A percentile compares a stretch with the other conserved stretches of the same genome.
phyloP scores from a whole-genome alignment of 2,888 invertebrate genomes.

The Pheosia tremula region DNA sequence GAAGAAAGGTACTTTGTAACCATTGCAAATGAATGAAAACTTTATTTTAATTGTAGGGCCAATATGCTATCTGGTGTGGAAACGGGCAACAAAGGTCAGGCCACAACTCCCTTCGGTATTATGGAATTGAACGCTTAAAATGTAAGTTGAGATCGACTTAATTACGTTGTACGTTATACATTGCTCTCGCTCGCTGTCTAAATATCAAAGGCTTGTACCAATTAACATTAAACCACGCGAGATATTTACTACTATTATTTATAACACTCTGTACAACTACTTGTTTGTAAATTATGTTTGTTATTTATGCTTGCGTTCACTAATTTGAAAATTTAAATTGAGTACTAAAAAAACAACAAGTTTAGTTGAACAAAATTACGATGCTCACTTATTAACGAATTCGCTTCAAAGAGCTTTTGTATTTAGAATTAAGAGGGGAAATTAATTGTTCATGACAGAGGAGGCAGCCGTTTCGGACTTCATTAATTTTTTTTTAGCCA shows the following conservation, averaged over 20 bases:
- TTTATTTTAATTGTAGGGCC: slow-evolving; percentile 4
- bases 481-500: slow-evolving; percentile 67
- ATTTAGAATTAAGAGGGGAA: slow-evolving; percentile 49
- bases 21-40: too few species aligned
- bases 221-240: slow-evolving; percentile 23
- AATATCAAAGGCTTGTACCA: slow-evolving; percentile 22
- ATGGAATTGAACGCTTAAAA: slow-evolving; percentile 28
- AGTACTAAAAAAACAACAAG: slow-evolving; percentile 11
- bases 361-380: slow-evolving; percentile 28
- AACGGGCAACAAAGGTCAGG: slow-evolving; percentile 21
- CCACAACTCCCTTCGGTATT: slow-evolving; percentile 23
- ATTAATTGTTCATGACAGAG: slow-evolving; percentile 63
- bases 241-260: neutral
- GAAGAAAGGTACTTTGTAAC: too few species aligned
- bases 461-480: slow-evolving; percentile 61
- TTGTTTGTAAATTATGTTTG: neutral
- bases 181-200: slow-evolving; percentile 11
- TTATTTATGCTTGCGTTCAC: neutral
- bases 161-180: slow-evolving; percentile 19
- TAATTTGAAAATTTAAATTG: slow-evolving; percentile 12
- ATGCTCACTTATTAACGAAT: slow-evolving; percentile 41
- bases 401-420: slow-evolving; percentile 44
- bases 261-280: neutral
- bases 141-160: slow-evolving; percentile 25
- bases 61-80: slow-evolving; percentile 27